Evolutionary conservation across 2,113 vertebrate genomes (phyloP).

Genomic region (Geococcyx californianus): DNA sequence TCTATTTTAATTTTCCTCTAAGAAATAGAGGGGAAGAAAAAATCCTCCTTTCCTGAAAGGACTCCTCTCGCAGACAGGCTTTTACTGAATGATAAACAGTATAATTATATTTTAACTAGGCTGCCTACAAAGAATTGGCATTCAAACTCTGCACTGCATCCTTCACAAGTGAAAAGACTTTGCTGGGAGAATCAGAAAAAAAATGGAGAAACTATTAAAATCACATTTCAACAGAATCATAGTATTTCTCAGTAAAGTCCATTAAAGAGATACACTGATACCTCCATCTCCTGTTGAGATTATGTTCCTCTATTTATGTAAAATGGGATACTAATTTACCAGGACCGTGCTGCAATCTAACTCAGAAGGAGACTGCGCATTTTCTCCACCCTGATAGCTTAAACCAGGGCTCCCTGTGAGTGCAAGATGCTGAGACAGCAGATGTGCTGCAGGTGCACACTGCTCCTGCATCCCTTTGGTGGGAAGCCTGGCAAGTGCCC

Average conservation of each 20-base stretch:
- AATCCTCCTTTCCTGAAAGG: background rate
- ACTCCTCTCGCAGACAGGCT: background rate
- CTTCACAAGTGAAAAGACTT: background rate
- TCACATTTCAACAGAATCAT: conserved; percentile 22
- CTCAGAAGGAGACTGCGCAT: rapidly evolving
- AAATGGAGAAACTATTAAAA: background rate
- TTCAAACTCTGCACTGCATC: background rate
- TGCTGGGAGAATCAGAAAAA: background rate
- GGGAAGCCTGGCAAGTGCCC: background rate
- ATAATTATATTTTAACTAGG: conserved; percentile 31
- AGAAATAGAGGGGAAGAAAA: background rate
- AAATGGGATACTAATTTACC: background rate
- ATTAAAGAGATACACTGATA: background rate
- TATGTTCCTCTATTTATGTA: background rate
- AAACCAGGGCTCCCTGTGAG: rapidly evolving
- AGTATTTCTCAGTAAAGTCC: background rate
- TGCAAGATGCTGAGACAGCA: rapidly evolving
- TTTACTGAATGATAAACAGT: background rate
- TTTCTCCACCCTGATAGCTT: too few relatives aligned
- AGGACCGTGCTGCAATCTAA: background rate
- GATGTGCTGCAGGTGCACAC: background rate
- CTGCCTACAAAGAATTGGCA: conserved; percentile 6
- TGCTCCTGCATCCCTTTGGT: background rate
- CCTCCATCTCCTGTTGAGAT: background rate
- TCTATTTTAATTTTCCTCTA: background rate